Base-by-base conservation (phyloP, 2,113 vertebrate species). In the Oophaga pumilio region DNA sequence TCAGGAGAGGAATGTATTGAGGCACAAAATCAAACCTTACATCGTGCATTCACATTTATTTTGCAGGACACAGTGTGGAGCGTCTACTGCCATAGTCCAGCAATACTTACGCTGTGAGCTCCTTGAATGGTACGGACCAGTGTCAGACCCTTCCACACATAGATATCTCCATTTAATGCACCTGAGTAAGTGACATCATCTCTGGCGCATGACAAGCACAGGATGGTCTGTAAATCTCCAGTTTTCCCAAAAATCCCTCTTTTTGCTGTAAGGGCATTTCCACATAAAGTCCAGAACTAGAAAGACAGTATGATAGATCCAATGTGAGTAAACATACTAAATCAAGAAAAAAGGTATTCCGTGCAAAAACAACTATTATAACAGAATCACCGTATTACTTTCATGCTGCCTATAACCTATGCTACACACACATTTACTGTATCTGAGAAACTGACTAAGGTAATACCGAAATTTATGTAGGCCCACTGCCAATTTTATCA, bases 181-280 rank as follows among this genome's bases (percentile, higher is more conserved):
- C 98, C 98, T 0, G 97, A 98, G 89, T 98, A 99, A 0, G 98
- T 99, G 92, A 97, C 89, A 87, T 99, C 97, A 9, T 99, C 98
- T 93, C 97, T 98, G 76, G 97, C 95, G 84, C 97, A 95, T 0
- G 97, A 94, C 78, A 99, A 93, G 89, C 98, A 99, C 91, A 99
- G 95, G 90, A 99, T 99, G 78, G 98, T 99, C 94, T 99, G 98
- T 60, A 99, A 95, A 93, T 99, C 97, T 13, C 98, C 98, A 0
- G 96, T 96, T 93, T 98, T 99, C 84, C 97, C 98, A 89, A 99
- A 99, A 73, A 99, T 95, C 22, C 98, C 98, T 90, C 98, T 94
- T 93, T 97, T 99, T 0, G 97, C 97, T 13, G 97, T 98, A 91
- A 99, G 90, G 3, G 97, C 96, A 4, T 99, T 99, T 87, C 98